Conservation (phyloP, 2,888 invertebrate species). For the Trachelus stipa region DNA sequence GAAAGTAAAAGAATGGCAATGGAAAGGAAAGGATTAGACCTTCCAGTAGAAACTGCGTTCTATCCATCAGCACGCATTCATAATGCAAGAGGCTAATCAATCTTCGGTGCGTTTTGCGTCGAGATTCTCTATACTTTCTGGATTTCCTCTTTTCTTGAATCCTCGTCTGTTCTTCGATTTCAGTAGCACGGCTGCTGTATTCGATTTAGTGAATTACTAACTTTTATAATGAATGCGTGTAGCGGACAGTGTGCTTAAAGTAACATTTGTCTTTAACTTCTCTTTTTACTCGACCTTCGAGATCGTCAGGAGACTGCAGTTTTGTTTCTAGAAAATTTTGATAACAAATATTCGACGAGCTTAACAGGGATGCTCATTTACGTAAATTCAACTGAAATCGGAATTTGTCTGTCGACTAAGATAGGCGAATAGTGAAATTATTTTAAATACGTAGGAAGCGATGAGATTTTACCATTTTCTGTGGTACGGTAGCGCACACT, state of each 20-base stretch:
- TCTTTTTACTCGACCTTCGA: background rate
- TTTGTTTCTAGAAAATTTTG: background rate
- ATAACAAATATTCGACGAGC: background rate
- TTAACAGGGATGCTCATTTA: no score
- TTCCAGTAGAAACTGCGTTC: background rate
- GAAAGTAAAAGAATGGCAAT: background rate
- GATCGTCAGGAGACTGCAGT: background rate
- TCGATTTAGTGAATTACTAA: background rate
- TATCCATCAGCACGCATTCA: conserved; percentile 24
- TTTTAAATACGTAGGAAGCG: background rate
- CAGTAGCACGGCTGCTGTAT: background rate
- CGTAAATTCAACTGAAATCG: no score
- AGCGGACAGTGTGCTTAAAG: background rate
- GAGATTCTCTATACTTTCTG: background rate
- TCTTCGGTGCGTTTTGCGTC: conserved; percentile 10
- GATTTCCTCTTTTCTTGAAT: background rate
- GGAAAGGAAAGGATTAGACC: background rate
- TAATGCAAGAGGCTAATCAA: conserved; percentile 24
- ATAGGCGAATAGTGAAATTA: background rate
- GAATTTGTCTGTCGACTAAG: no score
- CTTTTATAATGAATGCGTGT: background rate
- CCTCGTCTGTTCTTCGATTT: background rate
- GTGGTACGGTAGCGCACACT: background rate
- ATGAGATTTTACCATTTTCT: background rate
- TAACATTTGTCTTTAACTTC: no score